Conservation (phyloP, 2,797 vertebrate species). For the Coregonus suidteri region DNA sequence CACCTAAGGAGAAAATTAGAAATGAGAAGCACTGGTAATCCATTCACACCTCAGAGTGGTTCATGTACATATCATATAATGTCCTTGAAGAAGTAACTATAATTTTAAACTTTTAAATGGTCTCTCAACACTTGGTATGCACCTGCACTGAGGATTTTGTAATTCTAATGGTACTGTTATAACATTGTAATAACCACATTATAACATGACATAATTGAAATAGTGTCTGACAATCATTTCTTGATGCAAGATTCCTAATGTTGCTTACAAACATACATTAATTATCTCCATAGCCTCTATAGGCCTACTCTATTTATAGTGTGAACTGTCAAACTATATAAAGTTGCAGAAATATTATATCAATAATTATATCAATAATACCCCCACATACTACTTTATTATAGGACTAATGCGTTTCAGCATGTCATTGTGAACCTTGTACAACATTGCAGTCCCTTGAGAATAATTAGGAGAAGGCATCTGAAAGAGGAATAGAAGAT, state of each 20-base stretch:
- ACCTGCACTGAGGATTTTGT: no score
- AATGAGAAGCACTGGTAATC: not conserved
- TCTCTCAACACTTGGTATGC: no score
- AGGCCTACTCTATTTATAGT: not conserved
- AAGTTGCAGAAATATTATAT: not conserved
- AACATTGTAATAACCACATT: no score
- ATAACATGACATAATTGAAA: no score
- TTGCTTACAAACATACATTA: no score
- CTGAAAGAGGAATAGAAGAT: slow-evolving; percentile 1
- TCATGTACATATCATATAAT: no score
- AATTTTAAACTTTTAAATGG: no score
- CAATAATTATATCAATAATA: not conserved
- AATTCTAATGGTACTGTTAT: no score
- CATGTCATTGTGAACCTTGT: not conserved
- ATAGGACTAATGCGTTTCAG: not conserved
- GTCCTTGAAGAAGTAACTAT: no score
- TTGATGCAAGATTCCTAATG: no score
- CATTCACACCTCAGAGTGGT: not conserved
- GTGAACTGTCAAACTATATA: not conserved
- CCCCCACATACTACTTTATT: not conserved
- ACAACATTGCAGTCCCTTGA: not conserved
- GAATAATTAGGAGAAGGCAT: slow-evolving; percentile 9
- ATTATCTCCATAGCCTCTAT: no score
- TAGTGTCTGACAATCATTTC: no score
- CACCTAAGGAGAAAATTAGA: slow-evolving; percentile 71